Base-by-base conservation (phyloP, 2,888 invertebrate genomes). In the Microctonus brassicae region DNA sequence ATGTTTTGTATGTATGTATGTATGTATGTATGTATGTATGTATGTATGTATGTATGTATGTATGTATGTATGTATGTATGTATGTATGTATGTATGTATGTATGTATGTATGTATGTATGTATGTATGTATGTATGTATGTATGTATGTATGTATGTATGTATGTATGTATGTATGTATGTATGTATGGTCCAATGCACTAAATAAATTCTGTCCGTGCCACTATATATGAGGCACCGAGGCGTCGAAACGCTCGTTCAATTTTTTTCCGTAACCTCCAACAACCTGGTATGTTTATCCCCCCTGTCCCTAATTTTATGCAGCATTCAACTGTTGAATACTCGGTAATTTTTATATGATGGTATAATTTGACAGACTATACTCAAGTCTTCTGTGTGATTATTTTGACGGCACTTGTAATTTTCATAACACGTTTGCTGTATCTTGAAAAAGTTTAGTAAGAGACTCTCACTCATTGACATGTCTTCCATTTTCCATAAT, bases 211-310 rank as follows among this genome's bases (percentile, higher is more conserved):
- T 13, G 26, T 47, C 1, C 17, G 47, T 17, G 17, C 47, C 47
- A 47, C 17, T n/a, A 7, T 17, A 17, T 47, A 47, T 47, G 47
- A 47, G 17, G 47, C 58, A 61, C 61, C 39, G 61, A 61, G 39
- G 61, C 39, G 61, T 61, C 36, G 36, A 36, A 61, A 61, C 61
- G 39, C 61, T 61, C 36, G 34, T 22, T 22, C 13, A 61, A 39
- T 36, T 36, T 22, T 20, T 47, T 47, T 7, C 7, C 7, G 47
- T 47, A 6, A 47, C 17, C 47, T n/a, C n/a, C n/a, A n/a, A n/a
- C n/a, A n/a, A n/a, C n/a, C n/a, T n/a, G n/a, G n/a, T n/a, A n/a
- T n/a, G n/a, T n/a, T n/a, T n/a, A n/a, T n/a, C n/a, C n/a, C n/a
- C n/a, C n/a, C n/a, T n/a, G n/a, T n/a, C n/a, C n/a, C n/a, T n/a